Conservation (phyloP, 2,113 vertebrate species). For the Megatriorchis doriae region DNA sequence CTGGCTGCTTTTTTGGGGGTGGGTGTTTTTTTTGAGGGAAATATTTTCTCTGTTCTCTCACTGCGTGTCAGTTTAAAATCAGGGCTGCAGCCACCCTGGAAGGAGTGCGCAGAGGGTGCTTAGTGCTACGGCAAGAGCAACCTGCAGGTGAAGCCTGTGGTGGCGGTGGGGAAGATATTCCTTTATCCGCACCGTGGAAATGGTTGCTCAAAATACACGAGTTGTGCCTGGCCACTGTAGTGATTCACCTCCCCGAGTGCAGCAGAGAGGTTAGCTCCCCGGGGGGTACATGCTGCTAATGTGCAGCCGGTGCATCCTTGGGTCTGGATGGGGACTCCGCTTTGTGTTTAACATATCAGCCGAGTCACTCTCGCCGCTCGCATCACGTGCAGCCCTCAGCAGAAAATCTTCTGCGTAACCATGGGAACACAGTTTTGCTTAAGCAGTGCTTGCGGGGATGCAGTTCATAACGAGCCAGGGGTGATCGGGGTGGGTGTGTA, state of each 20-base stretch:
- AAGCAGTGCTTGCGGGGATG: constrained; percentile 18
- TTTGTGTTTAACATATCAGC: constrained; percentile 50
- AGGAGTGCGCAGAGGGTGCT: not conserved
- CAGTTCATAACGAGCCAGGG: not conserved
- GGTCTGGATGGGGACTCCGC: constrained; percentile 58
- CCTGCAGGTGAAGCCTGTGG: not conserved
- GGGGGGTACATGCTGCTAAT: not conserved
- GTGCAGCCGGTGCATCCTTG: not conserved
- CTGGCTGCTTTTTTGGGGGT: not conserved
- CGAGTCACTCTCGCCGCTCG: constrained; percentile 42
- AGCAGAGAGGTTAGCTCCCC: not conserved
- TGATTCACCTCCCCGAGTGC: not conserved
- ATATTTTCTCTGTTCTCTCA: not conserved
- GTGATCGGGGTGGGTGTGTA: not conserved
- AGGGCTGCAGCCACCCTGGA: not conserved
- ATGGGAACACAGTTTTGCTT: constrained; percentile 65
- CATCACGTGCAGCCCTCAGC: constrained; percentile 21
- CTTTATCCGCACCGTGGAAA: not conserved
- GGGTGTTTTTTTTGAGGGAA: not conserved
- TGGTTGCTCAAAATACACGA: not conserved
- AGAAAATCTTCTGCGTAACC: constrained; percentile 67
- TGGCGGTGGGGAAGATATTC: not conserved
- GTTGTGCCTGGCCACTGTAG: not conserved
- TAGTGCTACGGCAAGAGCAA: not conserved
- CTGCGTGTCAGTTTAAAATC: not conserved